These are phyloP conservation scores for Myoxocephalus aenaeus DNA, from an alignment of 2,797 vertebrate genomes.

Conservation along the genomic window DNA sequence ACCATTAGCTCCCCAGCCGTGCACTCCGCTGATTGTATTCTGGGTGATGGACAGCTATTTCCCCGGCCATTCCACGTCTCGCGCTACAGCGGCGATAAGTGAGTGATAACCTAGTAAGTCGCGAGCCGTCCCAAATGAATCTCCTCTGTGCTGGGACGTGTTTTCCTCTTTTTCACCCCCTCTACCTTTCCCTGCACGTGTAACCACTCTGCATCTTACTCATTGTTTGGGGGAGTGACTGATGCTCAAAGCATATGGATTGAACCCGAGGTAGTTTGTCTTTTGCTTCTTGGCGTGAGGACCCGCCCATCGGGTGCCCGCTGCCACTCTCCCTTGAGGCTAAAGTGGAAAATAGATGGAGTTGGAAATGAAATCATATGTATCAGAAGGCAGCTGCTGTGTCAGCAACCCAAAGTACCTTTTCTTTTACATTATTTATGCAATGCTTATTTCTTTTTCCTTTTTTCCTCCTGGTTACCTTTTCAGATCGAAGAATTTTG, in stretches of 20 bases:
- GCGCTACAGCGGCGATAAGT: slow-evolving; percentile 58
- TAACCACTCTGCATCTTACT: slow-evolving; percentile 51
- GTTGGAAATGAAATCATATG: slow-evolving; percentile 63
- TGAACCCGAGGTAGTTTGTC: slow-evolving; percentile 57
- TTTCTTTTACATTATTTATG: slow-evolving; percentile 69
- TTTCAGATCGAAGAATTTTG: too few relatives aligned
- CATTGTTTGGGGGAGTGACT: slow-evolving; percentile 56
- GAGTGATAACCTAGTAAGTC: slow-evolving; percentile 70
- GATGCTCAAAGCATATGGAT: slow-evolving; percentile 56
- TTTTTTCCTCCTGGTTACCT: slow-evolving; percentile 14
- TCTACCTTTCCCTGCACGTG: slow-evolving; percentile 7
- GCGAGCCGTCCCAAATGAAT: slow-evolving; percentile 53
- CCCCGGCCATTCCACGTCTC: slow-evolving; percentile 45
- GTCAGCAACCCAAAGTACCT: slow-evolving; percentile 56
- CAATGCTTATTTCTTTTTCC: slow-evolving; percentile 44
- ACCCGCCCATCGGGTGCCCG: slow-evolving; percentile 35
- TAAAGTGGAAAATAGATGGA: slow-evolving; percentile 61
- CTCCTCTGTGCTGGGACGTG: slow-evolving; percentile 37
- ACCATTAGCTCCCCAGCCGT: slow-evolving; percentile 70
- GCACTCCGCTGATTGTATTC: slow-evolving; percentile 68
- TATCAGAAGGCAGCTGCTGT: slow-evolving; percentile 61
- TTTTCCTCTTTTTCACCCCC: slow-evolving; percentile 13
- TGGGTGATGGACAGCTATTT: slow-evolving; percentile 72
- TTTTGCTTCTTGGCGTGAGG: slow-evolving; percentile 30
- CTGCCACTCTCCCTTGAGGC: slow-evolving; percentile 48